Conservation (phyloP, 23 tunicate genomes). For the Styela clava region DNA sequence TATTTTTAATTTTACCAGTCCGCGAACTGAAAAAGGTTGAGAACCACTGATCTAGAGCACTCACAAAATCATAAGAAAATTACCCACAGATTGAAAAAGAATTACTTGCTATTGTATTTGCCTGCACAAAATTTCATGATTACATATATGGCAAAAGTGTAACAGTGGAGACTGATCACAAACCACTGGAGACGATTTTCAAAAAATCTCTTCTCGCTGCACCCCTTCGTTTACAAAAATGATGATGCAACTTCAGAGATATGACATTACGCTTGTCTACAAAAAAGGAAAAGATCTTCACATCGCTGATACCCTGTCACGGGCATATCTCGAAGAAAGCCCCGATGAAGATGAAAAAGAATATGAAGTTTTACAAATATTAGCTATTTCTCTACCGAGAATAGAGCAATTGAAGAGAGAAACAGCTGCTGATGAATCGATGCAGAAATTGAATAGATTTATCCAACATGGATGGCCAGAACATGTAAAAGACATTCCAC, state of each 20-base stretch:
- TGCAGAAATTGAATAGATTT: constrained; percentile 22
- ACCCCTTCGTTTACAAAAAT: constrained; percentile 44
- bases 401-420: constrained; percentile 21
- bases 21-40: too few species aligned
- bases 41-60: constrained; percentile 12
- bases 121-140: neutral
- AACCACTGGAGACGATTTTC: constrained; percentile 37
- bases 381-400: constrained; percentile 29
- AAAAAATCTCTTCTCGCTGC: constrained; percentile 33
- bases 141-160: neutral
- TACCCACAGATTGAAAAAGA: constrained; percentile 25
- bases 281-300: constrained; percentile 24
- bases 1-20: too few species aligned
- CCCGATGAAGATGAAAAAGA: neutral
- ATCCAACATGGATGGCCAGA: constrained; percentile 41
- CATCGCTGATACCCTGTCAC: constrained; percentile 45
- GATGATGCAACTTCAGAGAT: constrained; percentile 43
- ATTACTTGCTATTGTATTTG: neutral
- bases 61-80: constrained; percentile 24
- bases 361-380: constrained; percentile 9
- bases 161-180: constrained; percentile 43
- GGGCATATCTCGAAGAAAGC: constrained; percentile 29
- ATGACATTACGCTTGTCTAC: constrained; percentile 20
- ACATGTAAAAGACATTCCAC: too few species aligned
- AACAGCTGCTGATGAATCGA: constrained; percentile 11